A percentile compares a stretch with the other conserved stretches of the same genome.
Evolutionary conservation across 2,113 vertebrate species (phyloP).

Genomic region (Pterocles burchelli): DNA sequence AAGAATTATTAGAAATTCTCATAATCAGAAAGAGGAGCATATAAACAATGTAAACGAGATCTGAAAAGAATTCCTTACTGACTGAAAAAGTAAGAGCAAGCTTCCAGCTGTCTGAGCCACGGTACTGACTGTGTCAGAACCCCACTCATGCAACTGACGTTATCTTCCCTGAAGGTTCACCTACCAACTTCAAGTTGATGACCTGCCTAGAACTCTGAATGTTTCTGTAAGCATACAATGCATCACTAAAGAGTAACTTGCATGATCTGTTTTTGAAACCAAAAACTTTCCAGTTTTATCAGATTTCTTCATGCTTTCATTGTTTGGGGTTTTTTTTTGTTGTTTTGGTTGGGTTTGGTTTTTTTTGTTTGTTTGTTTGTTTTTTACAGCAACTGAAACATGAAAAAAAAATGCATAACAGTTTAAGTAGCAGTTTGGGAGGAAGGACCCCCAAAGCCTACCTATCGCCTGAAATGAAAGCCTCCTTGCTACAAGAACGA

Average conservation of each 20-base stretch:
- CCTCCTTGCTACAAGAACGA: not conserved
- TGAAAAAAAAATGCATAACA: not conserved
- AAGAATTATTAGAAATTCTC: not conserved
- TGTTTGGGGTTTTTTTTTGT: too few relatives aligned
- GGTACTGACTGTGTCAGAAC: not conserved
- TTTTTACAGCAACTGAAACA: not conserved
- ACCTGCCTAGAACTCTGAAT: not conserved
- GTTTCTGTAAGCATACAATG: not conserved
- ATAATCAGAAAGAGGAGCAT: not conserved
- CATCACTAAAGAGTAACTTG: not conserved
- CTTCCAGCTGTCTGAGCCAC: not conserved
- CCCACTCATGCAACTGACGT: not conserved
- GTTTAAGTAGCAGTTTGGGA: not conserved
- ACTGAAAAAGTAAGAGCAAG: not conserved
- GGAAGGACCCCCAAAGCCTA: not conserved
- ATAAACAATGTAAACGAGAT: not conserved
- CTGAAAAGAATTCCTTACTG: not conserved
- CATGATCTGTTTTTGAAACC: not conserved
- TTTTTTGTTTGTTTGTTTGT: too few relatives aligned
- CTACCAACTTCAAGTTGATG: not conserved
- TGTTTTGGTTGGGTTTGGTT: too few relatives aligned
- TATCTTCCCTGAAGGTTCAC: not conserved
- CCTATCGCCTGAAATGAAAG: not conserved
- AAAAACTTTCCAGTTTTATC: not conserved
- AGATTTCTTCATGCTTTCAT: not conserved